These are phyloP conservation scores for Pemphigus obesinymphae DNA, from an alignment of 1,140 invertebrate species.

Conservation along the genomic window DNA sequence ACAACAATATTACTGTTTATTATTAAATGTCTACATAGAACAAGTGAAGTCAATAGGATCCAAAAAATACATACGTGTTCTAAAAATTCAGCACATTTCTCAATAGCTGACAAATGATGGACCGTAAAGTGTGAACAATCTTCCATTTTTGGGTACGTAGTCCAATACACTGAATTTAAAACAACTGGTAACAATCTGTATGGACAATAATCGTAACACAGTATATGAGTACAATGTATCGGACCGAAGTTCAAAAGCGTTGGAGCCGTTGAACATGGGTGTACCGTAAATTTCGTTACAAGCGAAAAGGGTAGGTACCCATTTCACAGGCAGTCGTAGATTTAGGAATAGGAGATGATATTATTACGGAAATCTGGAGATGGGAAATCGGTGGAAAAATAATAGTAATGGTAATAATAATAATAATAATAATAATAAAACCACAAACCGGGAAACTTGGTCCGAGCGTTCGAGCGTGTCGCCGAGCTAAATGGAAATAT, in stretches of 20 bases:
- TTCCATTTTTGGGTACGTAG: neutral
- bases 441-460: neutral
- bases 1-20: neutral
- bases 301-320: neutral
- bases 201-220: neutral
- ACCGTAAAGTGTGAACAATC: slow-evolving; percentile 28
- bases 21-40: neutral
- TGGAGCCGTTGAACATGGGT: neutral
- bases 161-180: neutral
- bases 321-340: no score
- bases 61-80: slow-evolving; percentile 1
- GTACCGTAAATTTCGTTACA: neutral
- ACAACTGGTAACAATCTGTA: neutral
- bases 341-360: no score
- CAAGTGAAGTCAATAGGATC: neutral
- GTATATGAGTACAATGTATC: neutral
- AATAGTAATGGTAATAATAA: neutral
- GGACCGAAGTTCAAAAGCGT: neutral
- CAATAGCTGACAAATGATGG: slow-evolving; percentile 18
- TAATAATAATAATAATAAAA: neutral
- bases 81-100: slow-evolving; percentile 26
- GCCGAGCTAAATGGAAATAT: neutral
- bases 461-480: neutral
- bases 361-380: no score
- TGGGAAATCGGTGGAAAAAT: neutral